A percentile compares a stretch with the other conserved stretches of the same genome.
phyloP scores from a whole-genome alignment of 2,888 invertebrate species.

The Epicampocera succincta region DNA sequence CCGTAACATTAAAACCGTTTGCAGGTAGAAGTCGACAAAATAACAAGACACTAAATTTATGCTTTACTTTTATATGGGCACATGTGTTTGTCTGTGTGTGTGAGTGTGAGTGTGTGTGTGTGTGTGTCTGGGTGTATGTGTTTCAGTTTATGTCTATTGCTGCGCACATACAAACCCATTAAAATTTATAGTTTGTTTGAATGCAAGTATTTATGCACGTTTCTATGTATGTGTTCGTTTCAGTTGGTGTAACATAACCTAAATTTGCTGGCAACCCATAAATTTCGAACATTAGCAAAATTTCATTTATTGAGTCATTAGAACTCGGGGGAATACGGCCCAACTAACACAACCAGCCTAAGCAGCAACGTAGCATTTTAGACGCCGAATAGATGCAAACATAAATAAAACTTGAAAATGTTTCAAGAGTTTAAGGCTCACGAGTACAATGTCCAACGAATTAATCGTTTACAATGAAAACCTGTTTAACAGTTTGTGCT shows the following conservation, averaged over 20 bases:
- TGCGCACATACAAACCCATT: conserved; percentile 1
- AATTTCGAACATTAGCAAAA: conserved; percentile 61
- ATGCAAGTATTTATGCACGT: not conserved
- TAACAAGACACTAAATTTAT: conserved; percentile 27
- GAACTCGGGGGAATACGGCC: conserved; percentile 46
- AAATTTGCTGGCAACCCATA: conserved; percentile 55
- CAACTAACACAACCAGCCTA: conserved; percentile 34
- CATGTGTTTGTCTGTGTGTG: not conserved
- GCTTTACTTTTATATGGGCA: not conserved
- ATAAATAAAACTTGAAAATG: not conserved
- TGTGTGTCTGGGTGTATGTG: no score
- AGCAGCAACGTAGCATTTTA: conserved; percentile 25
- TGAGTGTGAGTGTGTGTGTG: no score
- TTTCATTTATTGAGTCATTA: conserved; percentile 59
- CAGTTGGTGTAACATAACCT: conserved; percentile 59
- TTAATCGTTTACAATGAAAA: no score
- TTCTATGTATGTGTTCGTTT: conserved; percentile 9
- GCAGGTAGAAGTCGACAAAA: conserved; percentile 34
- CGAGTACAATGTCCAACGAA: conserved; percentile 2
- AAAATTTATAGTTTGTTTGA: conserved; percentile 44
- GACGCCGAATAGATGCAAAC: not conserved
- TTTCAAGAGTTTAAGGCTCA: not conserved
- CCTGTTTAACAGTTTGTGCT: not conserved
- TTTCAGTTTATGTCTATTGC: no score
- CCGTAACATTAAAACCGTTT: conserved; percentile 3